Evolutionary conservation across 2,888 invertebrate genomes (phyloP).

Genomic region (Dryococelus australis): DNA sequence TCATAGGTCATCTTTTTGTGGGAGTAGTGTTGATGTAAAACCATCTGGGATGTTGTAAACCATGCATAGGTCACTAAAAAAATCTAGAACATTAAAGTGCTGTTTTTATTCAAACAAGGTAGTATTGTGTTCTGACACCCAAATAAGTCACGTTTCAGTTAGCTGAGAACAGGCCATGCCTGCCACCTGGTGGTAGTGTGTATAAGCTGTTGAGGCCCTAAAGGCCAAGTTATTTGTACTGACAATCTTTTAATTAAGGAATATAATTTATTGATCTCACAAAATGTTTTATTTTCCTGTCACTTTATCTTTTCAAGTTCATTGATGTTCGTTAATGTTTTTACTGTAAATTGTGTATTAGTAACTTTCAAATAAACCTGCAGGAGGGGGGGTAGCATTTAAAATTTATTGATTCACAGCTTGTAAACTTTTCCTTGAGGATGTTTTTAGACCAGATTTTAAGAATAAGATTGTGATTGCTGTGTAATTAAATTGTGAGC

Average conservation of each 20-base stretch:
- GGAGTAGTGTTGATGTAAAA: constrained; percentile 28
- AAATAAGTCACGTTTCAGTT: neutral
- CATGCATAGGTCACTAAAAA: constrained; percentile 10
- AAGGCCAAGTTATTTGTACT: constrained; percentile 22
- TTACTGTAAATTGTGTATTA: no score
- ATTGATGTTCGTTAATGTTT: no score
- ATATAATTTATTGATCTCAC: constrained; percentile 27
- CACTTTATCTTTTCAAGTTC: neutral
- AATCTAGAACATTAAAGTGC: constrained; percentile 6
- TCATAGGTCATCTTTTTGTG: constrained; percentile 20
- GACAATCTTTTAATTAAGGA: constrained; percentile 24
- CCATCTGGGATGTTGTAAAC: constrained; percentile 9
- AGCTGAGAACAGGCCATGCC: neutral
- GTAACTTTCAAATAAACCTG: no score
- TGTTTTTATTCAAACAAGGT: constrained; percentile 11
- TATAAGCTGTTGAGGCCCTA: neutral
- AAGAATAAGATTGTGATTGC: no score
- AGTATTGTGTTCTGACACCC: neutral
- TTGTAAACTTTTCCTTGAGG: no score
- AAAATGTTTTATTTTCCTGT: constrained; percentile 7
- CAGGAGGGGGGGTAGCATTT: no score
- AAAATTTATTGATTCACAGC: no score
- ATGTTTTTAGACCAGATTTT: no score
- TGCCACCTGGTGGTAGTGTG: constrained; percentile 18
- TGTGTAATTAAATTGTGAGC: no score